Evolutionary conservation across 2,888 invertebrate genomes (phyloP).

Genomic region (Troides helena): DNA sequence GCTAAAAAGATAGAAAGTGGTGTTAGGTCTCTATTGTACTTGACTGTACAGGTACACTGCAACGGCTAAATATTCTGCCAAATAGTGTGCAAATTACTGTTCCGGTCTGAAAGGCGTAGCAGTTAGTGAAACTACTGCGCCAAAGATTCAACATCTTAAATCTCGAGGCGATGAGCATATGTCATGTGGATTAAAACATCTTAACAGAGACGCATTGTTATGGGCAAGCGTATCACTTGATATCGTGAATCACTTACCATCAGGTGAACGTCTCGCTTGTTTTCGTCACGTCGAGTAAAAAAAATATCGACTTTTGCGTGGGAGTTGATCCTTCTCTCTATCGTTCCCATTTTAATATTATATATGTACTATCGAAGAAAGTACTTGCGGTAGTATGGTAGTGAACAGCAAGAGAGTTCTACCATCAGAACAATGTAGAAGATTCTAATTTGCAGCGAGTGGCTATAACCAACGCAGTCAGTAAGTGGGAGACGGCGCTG

Average conservation of each 20-base stretch:
- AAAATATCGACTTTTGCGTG: background rate
- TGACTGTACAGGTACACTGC: too few species aligned
- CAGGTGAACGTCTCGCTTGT: background rate
- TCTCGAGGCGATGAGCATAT: background rate
- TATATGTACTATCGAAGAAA: background rate
- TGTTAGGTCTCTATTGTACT: too few species aligned
- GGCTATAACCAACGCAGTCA: conserved; percentile 62
- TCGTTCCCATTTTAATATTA: too few species aligned
- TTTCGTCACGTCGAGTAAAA: too few species aligned
- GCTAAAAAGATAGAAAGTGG: too few species aligned
- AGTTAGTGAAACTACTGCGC: too few species aligned
- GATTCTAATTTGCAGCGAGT: conserved; percentile 48
- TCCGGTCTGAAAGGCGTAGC: too few species aligned
- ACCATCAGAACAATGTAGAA: too few species aligned
- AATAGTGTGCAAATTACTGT: too few species aligned
- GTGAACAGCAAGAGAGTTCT: background rate
- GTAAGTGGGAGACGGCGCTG: conserved; percentile 54
- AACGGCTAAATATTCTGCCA: too few species aligned
- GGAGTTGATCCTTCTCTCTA: background rate
- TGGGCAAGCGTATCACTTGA: background rate
- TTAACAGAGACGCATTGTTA: too few species aligned
- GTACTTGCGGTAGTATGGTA: background rate
- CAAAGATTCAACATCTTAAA: too few species aligned
- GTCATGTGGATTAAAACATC: background rate
- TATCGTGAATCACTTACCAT: background rate